Conservation (phyloP, 2,888 invertebrate genomes). For the Rhagophthalmus giganteus region DNA sequence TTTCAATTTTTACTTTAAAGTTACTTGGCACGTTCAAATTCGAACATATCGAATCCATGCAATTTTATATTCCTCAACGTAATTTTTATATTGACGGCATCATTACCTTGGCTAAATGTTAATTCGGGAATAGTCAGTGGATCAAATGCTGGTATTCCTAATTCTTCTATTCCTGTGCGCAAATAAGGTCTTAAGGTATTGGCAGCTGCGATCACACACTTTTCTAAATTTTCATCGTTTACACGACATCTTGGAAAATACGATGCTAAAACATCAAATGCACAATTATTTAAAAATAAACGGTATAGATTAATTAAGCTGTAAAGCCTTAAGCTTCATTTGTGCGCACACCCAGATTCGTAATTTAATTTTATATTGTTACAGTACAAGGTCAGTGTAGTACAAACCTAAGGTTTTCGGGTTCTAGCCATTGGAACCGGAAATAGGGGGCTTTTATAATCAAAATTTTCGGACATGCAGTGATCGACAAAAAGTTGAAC, state of each 20-base stretch:
- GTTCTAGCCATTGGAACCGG: too few species aligned
- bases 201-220: slow-evolving; percentile 58
- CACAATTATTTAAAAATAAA: too few species aligned
- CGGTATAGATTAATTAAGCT: too few species aligned
- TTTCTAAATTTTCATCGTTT: slow-evolving; percentile 58
- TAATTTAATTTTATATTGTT: too few species aligned
- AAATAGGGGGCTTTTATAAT: too few species aligned
- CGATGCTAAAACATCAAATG: slow-evolving; percentile 54
- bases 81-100: slow-evolving; percentile 60
- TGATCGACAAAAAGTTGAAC: too few species aligned
- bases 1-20: not conserved
- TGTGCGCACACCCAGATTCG: too few species aligned
- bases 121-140: slow-evolving; percentile 64
- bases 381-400: too few species aligned
- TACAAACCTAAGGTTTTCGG: too few species aligned
- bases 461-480: too few species aligned
- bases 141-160: slow-evolving; percentile 64
- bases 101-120: slow-evolving; percentile 61
- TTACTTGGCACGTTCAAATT: slow-evolving; percentile 20
- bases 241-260: slow-evolving; percentile 60
- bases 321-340: too few species aligned
- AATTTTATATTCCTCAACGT: slow-evolving; percentile 58
- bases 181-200: slow-evolving; percentile 59
- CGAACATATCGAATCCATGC: slow-evolving; percentile 47
- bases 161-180: slow-evolving; percentile 62